phyloP scores from a whole-genome alignment of 2,113 vertebrate species.

The Mormyrus iriodes region DNA sequence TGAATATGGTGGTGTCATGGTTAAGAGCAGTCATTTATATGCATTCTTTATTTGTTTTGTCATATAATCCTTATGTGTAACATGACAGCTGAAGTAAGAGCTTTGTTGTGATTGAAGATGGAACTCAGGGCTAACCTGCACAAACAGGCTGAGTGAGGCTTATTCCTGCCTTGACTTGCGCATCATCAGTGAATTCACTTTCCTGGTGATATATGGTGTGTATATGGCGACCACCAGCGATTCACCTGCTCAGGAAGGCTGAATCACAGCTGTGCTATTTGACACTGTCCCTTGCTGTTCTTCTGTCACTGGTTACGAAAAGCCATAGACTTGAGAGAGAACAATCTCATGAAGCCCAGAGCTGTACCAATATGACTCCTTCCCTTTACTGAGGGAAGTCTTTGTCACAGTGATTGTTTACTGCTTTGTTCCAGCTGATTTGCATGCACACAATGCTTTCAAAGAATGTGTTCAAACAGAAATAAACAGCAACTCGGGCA shows the following conservation, averaged over 20 bases:
- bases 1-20: not conserved
- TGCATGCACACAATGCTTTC: not conserved
- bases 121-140: not conserved
- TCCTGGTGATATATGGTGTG: not conserved
- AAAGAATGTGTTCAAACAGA: not conserved
- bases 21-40: not conserved
- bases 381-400: not conserved
- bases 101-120: not conserved
- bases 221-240: not conserved
- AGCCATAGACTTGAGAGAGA: too few relatives aligned
- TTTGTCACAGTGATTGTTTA: not conserved
- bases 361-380: not conserved
- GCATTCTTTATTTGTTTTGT: not conserved
- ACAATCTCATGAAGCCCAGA: not conserved
- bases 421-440: not conserved
- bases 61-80: not conserved
- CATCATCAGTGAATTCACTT: not conserved
- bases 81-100: not conserved
- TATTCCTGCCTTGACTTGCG: not conserved
- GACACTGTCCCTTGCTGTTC: not conserved
- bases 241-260: not conserved
- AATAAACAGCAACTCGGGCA: not conserved
- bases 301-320: not conserved
- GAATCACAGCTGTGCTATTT: not conserved
- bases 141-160: not conserved